Evolutionary conservation across 2,113 vertebrate species (phyloP), one percentile per base, ranked within the genome.

Genomic region (Lepisosteus oculatus): DNA sequence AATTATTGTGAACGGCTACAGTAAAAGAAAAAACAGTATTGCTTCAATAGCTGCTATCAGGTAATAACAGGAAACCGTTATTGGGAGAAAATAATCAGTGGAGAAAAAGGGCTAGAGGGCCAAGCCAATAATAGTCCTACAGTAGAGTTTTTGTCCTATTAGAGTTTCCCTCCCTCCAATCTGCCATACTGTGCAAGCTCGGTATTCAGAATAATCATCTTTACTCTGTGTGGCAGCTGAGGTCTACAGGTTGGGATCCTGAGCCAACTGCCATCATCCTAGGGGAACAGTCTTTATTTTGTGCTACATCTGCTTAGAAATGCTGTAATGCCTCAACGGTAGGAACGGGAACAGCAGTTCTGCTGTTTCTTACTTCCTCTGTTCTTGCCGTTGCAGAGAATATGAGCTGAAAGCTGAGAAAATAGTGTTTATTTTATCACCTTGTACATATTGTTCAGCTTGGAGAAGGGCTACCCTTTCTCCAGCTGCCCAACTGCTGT

Each of bases 121-220:
- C n/a, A 56, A 29, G 29, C 55, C 43, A 59, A 15, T 15, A 47
- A 64, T 11, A 3, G 55, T 4, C n/a, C 29, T 14, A 71, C 63
- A 64, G 70, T 66, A 54, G 17, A 57, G 43, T 74, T 3, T 29
- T 6, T 68, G 76, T 77, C 67, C 73, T 77, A 61, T 80, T 79
- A 76, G 29, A 65, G 6, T 17, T 71, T 61, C 51, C 79, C 76
- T 82, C 79, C 81, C 73, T 77, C 74, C 84, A 1, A 66, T 81
- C 86, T 90, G 86, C 74, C 76, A 74, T 83, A 89, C 85, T 79
- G 80, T 84, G 75, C 74, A 84, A 89, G 87, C 81, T 80, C 83
- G 82, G 87, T 79, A 79, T 79, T 83, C 73, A 76, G 79, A 91
- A 85, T 90, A 93, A 93, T 92, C 88, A 86, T 75, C 91, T 90